Conservation (phyloP, 2,888 invertebrate species). For the Acanthosoma haemorrhoidale region DNA sequence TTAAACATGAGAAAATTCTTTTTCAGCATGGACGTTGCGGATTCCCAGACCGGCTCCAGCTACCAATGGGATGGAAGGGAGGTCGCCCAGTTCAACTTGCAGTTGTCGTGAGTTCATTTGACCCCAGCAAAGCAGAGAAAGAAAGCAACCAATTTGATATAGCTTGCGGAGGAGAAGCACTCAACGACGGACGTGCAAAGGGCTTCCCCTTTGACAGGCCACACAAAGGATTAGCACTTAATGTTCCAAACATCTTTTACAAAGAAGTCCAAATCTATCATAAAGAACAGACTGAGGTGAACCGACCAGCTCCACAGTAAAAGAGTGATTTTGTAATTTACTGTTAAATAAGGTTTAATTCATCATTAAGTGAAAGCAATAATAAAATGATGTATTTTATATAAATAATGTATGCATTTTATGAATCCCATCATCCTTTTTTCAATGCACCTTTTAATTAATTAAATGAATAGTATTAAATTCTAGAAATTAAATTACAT, state of each 20-base stretch:
- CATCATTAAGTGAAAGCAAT: no score
- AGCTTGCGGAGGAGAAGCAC: constrained; percentile 50
- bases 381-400: no score
- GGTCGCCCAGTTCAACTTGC: constrained; percentile 63
- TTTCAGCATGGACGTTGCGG: constrained; percentile 51
- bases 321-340: not conserved
- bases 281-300: constrained; percentile 48
- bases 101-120: constrained; percentile 51
- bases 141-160: constrained; percentile 43
- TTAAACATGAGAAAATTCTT: no score
- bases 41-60: constrained; percentile 63
- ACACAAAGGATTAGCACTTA: constrained; percentile 58
- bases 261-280: constrained; percentile 59
- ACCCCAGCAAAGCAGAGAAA: constrained; percentile 31
- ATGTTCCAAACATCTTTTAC: constrained; percentile 57
- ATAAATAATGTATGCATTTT: no score
- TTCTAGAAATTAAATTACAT: no score
- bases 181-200: constrained; percentile 57
- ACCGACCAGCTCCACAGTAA: constrained; percentile 23
- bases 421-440: no score
- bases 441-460: no score
- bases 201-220: constrained; percentile 71
- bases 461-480: no score
- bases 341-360: no score
- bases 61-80: constrained; percentile 63